Evolutionary conservation across 2,113 vertebrate species (phyloP), one percentile per base, ranked within the genome.

Genomic region (Microcebus murinus): DNA sequence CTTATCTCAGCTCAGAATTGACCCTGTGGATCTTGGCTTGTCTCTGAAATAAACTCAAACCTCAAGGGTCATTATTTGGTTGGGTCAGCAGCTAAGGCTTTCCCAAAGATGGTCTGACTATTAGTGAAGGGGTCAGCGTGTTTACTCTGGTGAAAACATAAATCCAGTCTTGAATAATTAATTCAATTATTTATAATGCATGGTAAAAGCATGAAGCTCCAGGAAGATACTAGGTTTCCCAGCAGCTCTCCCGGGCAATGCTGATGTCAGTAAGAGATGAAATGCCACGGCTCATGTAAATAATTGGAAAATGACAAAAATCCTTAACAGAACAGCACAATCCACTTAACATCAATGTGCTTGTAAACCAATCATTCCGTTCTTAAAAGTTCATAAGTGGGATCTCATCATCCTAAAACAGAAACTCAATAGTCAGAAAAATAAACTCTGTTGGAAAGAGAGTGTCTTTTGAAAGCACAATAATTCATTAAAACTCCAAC

Each of bases 111-210:
- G 92, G 92, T 87, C 95, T 10, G 84, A 92, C 27, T 34, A 86
- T 91, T 96, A 96, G 74, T 70, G 61, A 93, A 96, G 61, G 83
- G 50, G 17, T 91, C 97, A 95, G 74, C 23, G 4, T 74, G n/a
- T 96, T 95, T 73, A 81, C 36, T 55, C 90, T 95, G 79, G 77
- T 96, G 97, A 98, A 98, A 97, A 96, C 85, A 97, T 70, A 97
- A 61, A 97, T 70, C 73, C 9, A 39, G 20, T 92, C 71, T 95
- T 98, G 84, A 98, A 98, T 98, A 98, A 98, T 98, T 97, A 96
- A 96, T 98, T 83, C 48, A 89, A 87, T 97, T 96, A 97, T 98
- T 98, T 96, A 98, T 98, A 98, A 98, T 98, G 68, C 90, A 97
- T 96, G 91, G 77, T 98, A 97, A 98, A 97, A 98, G 48, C 83